phyloP scores from a whole-genome alignment of 2,888 invertebrate species.

The Linnaemya vulpina region DNA sequence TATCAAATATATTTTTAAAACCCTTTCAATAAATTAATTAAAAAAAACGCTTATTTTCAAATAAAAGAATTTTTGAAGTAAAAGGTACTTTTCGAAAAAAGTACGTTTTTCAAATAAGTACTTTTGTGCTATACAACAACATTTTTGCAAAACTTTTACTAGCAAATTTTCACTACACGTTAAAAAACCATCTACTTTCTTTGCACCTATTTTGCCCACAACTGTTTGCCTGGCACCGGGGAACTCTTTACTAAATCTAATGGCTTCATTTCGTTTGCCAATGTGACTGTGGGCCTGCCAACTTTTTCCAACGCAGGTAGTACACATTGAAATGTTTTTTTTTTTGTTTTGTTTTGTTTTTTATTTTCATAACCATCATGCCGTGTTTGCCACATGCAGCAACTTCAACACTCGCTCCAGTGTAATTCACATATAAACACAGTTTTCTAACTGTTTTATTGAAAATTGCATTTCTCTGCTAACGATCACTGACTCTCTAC shows the following conservation, averaged over 20 bases:
- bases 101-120: neutral
- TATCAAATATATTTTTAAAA: too few relatives aligned
- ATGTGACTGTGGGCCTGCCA: slow-evolving; percentile 26
- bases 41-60: too few relatives aligned
- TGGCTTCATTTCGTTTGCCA: slow-evolving; percentile 13
- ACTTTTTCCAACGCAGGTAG: slow-evolving; percentile 17
- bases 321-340: slow-evolving; percentile 33
- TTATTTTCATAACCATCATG: slow-evolving; percentile 6
- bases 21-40: too few relatives aligned
- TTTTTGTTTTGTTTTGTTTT: neutral
- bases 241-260: neutral
- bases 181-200: neutral
- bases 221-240: neutral
- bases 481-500: slow-evolving; percentile 22
- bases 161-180: too few relatives aligned
- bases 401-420: neutral
- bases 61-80: too few relatives aligned
- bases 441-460: slow-evolving; percentile 69
- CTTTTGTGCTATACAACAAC: too few relatives aligned
- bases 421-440: slow-evolving; percentile 67
- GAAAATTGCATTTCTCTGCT: slow-evolving; percentile 33
- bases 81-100: neutral
- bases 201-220: neutral
- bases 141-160: neutral
- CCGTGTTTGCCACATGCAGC: slow-evolving; percentile 19